Evolutionary conservation across 2,113 vertebrate genomes (phyloP), one percentile per base, ranked within the genome.

Genomic region (Vulpes vulpes): DNA sequence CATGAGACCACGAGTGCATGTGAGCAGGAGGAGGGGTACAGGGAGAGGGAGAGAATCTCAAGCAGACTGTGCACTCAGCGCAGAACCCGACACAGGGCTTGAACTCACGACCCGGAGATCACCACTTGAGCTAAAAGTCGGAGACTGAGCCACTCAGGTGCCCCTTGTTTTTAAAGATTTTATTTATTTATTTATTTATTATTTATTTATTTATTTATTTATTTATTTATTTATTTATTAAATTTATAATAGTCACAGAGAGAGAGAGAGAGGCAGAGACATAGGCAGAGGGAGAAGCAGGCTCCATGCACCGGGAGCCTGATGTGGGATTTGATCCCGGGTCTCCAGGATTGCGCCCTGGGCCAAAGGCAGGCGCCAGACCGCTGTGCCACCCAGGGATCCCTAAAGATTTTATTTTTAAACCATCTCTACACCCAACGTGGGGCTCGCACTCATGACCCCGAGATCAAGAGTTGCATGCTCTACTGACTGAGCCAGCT

Each of bases 1-100:
- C 43, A 43, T 19, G 57, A 59, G 19, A 59, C 17, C 2, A 7
- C n/a, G n/a, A 0, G 0, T n/a, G 67, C n/a, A 35, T 15, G 14
- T 32, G 67, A n/a, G 32, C 65, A n/a, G 32, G 25, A 16, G 32
- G 32, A 69, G 65, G 43, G 43, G 43, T 43, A 43, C 43, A 43
- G 43, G 43, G 64, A 67, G 30, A 67, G 65, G 30, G 30, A 67
- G 65, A 67, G 15, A 67, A 67, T 35, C 67, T 69, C 3, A 35
- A 35, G 67, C 67, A 35, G 67, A 69, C 67, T n/a, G 32, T 17
- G 10, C 4, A 32, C 32, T 69, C 32, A n/a, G 67, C 67, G 9
- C 3, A 32, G 32, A 69, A 32, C 67, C 67, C 8, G 16, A 35
- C 32, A 69, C 16, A 35, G 67, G 8, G 32, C 65, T 69, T 8